phyloP scores from a whole-genome alignment of 2,113 vertebrate species.

The Paradoxurus hermaphroditus region DNA sequence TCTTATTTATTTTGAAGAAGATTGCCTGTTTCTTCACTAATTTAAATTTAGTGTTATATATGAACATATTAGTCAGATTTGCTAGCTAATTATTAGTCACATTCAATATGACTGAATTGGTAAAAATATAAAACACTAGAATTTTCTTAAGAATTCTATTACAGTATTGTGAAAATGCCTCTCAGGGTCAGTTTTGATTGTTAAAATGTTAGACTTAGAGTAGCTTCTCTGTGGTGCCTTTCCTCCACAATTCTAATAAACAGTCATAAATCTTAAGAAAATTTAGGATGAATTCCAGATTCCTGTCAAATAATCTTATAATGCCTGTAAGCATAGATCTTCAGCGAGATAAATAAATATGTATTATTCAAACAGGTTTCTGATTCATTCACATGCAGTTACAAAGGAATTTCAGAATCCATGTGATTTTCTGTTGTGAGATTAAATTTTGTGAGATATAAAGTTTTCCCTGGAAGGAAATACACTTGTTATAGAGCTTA shows the following conservation, averaged over 20 bases:
- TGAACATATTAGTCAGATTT: not conserved
- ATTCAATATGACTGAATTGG: not conserved
- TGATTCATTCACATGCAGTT: not conserved
- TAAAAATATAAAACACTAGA: not conserved
- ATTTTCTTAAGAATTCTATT: not conserved
- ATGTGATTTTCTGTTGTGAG: not conserved
- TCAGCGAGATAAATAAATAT: slow-evolving; percentile 9
- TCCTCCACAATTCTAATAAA: not conserved
- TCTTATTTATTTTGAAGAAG: slow-evolving; percentile 21
- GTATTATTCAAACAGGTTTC: not conserved
- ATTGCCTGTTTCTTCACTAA: not conserved
- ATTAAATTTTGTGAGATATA: not conserved
- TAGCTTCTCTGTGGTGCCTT: not conserved
- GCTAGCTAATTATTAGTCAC: not conserved
- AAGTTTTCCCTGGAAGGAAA: not conserved
- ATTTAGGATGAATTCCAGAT: slow-evolving; percentile 30
- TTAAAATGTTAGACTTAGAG: not conserved
- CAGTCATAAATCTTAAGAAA: slow-evolving; percentile 23
- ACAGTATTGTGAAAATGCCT: not conserved
- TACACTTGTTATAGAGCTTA: not conserved
- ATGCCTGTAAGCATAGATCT: not conserved
- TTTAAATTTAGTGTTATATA: slow-evolving; percentile 32
- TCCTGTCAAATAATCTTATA: slow-evolving; percentile 46
- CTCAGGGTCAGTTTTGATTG: not conserved
- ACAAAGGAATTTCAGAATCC: not conserved